These are phyloP conservation scores for Clarias pachynema DNA, from an alignment of 2,797 vertebrate species.

Conservation along the genomic window DNA sequence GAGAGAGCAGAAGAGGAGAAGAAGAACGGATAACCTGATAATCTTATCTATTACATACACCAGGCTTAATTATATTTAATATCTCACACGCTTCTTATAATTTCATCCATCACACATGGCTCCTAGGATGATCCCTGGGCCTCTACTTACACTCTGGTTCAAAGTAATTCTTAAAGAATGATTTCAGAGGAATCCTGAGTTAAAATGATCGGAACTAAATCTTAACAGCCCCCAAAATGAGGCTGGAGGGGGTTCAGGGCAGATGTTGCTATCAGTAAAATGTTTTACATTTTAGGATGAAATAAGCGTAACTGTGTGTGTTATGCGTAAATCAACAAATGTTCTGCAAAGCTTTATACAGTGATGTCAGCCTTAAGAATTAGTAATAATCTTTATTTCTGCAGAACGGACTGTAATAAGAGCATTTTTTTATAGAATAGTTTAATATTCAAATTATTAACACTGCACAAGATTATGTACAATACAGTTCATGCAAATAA, in stretches of 20 bases:
- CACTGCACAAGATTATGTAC: not conserved
- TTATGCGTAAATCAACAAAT: not conserved
- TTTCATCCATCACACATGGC: not conserved
- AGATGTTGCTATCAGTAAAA: not conserved
- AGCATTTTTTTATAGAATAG: not conserved
- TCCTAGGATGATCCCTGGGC: not conserved
- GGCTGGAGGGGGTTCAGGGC: not conserved
- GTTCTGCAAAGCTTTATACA: not conserved
- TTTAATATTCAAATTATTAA: not conserved
- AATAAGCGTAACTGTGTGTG: not conserved
- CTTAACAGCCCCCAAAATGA: not conserved
- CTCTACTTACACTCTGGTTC: not conserved
- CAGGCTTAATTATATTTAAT: too few relatives aligned
- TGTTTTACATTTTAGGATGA: not conserved
- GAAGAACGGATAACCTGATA: not conserved
- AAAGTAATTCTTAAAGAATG: constrained; percentile 11
- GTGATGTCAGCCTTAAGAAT: not conserved
- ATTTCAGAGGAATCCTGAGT: constrained; percentile 19
- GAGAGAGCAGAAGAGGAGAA: too few relatives aligned
- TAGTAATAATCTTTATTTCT: not conserved
- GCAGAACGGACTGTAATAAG: not conserved
- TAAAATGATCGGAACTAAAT: not conserved
- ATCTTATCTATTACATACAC: not conserved
- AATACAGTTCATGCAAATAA: not conserved
- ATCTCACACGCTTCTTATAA: not conserved